A percentile compares a stretch with the other conserved stretches of the same genome.
Conservation (phyloP, 1,140 invertebrate species). For the Hyles euphorbiae region DNA sequence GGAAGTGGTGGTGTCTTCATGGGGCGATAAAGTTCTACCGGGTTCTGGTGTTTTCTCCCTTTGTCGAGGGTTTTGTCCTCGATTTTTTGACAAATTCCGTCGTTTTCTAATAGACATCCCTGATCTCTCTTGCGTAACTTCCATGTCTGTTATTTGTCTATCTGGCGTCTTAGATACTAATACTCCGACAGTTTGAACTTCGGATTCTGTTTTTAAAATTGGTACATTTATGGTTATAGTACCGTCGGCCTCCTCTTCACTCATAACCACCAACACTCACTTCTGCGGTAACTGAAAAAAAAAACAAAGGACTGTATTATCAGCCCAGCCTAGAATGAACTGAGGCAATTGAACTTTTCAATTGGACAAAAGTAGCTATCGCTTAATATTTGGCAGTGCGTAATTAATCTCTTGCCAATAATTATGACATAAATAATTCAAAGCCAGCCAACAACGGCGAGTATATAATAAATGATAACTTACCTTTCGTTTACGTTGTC, state of each 20-base stretch:
- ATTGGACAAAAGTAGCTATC: conserved; percentile 3
- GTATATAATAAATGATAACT: conserved; percentile 41
- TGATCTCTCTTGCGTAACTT: conserved; percentile 60
- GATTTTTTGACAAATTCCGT: conserved; percentile 74
- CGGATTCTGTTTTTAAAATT: conserved; percentile 50
- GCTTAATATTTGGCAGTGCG: conserved; percentile 28
- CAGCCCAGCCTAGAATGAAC: conserved; percentile 20
- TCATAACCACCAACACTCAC: conserved; percentile 33
- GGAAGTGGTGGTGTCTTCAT: conserved; percentile 68
- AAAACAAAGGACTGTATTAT: conserved; percentile 19
- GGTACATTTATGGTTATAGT: conserved; percentile 39
- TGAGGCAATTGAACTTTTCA: conserved; percentile 22
- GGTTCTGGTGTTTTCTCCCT: conserved; percentile 78
- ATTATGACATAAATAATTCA: conserved; percentile 34
- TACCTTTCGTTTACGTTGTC: conserved; percentile 41
- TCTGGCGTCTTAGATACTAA: conserved; percentile 30
- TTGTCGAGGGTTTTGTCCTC: conserved; percentile 61
- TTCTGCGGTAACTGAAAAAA: conserved; percentile 40
- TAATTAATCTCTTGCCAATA: conserved; percentile 33
- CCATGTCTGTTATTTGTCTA: conserved; percentile 48
- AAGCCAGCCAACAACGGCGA: conserved; percentile 31
- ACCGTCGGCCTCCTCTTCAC: conserved; percentile 36
- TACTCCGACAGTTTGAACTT: conserved; percentile 49
- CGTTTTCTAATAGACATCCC: conserved; percentile 70
- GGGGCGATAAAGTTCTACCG: conserved; percentile 45